Evolutionary conservation across 1,140 invertebrate genomes (phyloP).

Genomic region (Tetragnatha versicolor): DNA sequence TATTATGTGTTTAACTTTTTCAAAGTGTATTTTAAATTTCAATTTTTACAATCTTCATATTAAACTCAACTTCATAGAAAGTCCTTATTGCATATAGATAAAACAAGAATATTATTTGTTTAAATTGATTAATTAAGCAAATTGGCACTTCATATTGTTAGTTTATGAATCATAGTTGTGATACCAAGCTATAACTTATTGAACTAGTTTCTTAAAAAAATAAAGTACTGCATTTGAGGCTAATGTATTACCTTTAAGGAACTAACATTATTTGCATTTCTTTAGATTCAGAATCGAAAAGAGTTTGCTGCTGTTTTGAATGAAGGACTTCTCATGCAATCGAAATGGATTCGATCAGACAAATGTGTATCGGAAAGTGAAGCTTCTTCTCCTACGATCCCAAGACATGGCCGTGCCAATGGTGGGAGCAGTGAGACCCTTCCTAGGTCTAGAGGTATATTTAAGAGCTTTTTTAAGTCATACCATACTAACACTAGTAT

Average conservation of each 20-base stretch:
- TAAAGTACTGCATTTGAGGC: no score
- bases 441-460: conserved; percentile 40
- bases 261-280: no score
- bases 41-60: no score
- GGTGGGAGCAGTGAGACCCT: conserved; percentile 42
- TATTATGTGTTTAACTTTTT: not conserved
- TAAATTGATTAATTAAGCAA: no score
- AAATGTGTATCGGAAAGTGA: conserved; percentile 6
- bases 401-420: conserved; percentile 8
- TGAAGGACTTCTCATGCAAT: conserved; percentile 45
- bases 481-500: not conserved
- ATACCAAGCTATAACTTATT: no score
- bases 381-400: conserved; percentile 23
- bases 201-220: no score
- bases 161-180: no score
- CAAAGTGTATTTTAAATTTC: not conserved
- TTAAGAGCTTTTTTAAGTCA: not conserved
- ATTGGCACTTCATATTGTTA: no score
- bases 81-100: no score
- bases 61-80: not conserved
- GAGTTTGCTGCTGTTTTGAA: conserved; percentile 47
- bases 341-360: conserved; percentile 33
- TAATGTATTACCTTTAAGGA: no score
- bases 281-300: conserved; percentile 30
- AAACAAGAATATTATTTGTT: no score